Evolutionary conservation across 2,888 invertebrate species (phyloP), one percentile per base, ranked within the genome.

Genomic region (Pocota personata): DNA sequence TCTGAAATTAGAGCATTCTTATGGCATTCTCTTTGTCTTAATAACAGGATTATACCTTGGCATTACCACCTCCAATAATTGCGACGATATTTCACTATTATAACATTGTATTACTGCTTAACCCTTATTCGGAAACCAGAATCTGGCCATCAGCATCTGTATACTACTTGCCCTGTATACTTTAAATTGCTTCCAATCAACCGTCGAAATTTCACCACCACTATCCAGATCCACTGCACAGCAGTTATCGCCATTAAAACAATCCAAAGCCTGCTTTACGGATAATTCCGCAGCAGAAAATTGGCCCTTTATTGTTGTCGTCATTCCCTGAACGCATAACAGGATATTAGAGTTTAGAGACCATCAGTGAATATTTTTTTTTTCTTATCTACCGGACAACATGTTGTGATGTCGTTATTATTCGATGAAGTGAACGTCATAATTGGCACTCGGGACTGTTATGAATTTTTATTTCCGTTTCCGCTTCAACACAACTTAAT

Each of bases 391-490:
- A 30, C 16, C 27, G 24, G 37, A 40, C 67, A 60, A 40, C 58
- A 67, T 67, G 60, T 67, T 69, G 77, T 40, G 14, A 32, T 43
- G 46, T 57, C 50, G 60, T 77, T 77, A 60, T 60, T 69, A 67
- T 71, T 52, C 71, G 62, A 78, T 62, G 62, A 57, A 71, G 69
- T 78, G 43, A 62, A 62, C 50, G n/a, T 52, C 52, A 52, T 37
- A 67, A 50, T 60, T 14, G 32, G 30, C 50, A 50, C 27, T 35
- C 6, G 50, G 40, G 55, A 43, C 12, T 60, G 62, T 43, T 43
- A 69, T 43, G 30, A 52, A 55, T 69, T 69, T 78, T 64, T 78
- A 72, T 64, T 72, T 57, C 48, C 71, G 57, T 37, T 79, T 79
- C 71, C 62, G 76, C 40, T 58, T 58, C 37, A 62, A 24, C 55